A percentile compares a stretch with the other conserved stretches of the same genome.
Conservation (phyloP, 2,797 vertebrate species). For the Choloepus didactylus region DNA sequence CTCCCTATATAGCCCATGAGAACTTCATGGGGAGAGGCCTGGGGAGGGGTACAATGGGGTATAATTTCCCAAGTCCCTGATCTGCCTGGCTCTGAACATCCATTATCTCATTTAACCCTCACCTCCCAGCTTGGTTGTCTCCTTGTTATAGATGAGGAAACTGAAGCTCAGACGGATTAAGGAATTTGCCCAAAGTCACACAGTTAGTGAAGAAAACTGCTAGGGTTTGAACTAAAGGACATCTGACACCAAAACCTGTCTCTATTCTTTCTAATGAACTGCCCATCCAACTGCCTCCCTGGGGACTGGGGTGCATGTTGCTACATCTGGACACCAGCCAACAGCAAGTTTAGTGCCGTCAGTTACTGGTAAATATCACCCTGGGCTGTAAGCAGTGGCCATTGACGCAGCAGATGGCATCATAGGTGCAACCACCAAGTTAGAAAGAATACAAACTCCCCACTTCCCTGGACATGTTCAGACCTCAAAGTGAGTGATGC, state of each 20-base stretch:
- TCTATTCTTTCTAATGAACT: neutral
- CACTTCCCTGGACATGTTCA: neutral
- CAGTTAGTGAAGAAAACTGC: neutral
- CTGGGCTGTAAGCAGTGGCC: neutral
- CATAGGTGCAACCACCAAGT: neutral
- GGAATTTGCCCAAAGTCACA: neutral
- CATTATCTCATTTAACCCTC: neutral
- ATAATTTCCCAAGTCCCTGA: neutral
- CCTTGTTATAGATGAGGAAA: neutral
- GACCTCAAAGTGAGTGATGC: neutral
- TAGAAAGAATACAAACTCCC: neutral
- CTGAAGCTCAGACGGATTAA: neutral
- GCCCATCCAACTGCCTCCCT: neutral
- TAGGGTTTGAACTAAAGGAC: neutral
- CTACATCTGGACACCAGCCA: neutral
- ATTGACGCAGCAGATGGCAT: neutral
- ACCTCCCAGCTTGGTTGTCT: neutral
- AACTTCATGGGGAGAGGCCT: accelerated
- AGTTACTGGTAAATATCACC: neutral
- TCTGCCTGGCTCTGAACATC: neutral
- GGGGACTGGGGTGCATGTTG: neutral
- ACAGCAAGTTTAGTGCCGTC: neutral
- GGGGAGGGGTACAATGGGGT: neutral
- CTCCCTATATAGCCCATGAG: accelerated
- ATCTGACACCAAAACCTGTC: neutral